These are phyloP conservation scores for Graptemys geographica DNA, from an alignment of 2,797 vertebrate genomes.

Conservation along the genomic window DNA sequence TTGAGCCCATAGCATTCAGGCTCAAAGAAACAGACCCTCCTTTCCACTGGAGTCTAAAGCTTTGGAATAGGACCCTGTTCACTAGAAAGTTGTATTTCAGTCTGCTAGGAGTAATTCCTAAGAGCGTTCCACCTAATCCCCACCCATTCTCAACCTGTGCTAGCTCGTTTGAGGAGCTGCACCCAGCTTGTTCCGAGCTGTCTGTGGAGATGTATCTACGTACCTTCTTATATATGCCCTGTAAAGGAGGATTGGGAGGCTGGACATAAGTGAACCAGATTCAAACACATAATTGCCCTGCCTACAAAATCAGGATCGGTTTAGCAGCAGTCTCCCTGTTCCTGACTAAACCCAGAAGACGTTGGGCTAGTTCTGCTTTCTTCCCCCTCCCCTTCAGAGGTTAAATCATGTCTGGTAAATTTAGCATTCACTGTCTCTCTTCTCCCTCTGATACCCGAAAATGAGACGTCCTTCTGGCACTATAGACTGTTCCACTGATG, in stretches of 20 bases:
- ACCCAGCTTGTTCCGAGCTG: conserved; percentile 41
- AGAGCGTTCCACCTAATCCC: conserved; percentile 66
- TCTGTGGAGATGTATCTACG: conserved; percentile 42
- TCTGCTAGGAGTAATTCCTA: conserved; percentile 11
- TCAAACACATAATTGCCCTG: background rate
- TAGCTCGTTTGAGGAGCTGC: conserved; percentile 63
- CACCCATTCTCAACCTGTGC: conserved; percentile 68
- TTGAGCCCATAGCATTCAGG: background rate
- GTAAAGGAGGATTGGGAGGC: background rate
- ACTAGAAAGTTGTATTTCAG: conserved; percentile 17
- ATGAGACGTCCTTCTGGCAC: background rate
- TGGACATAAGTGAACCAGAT: background rate
- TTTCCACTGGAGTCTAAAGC: background rate
- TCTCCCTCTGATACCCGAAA: conserved; percentile 27
- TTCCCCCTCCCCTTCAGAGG: background rate
- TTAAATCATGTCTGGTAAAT: background rate
- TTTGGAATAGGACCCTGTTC: background rate
- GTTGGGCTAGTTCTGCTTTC: background rate
- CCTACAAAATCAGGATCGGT: background rate
- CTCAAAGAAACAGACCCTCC: background rate
- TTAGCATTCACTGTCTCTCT: background rate
- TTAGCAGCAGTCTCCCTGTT: background rate
- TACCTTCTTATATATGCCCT: conserved; percentile 14
- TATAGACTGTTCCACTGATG: background rate
- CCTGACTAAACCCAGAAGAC: background rate